Base-by-base conservation (phyloP, 2,113 vertebrate species). In the Propithecus coquereli region DNA sequence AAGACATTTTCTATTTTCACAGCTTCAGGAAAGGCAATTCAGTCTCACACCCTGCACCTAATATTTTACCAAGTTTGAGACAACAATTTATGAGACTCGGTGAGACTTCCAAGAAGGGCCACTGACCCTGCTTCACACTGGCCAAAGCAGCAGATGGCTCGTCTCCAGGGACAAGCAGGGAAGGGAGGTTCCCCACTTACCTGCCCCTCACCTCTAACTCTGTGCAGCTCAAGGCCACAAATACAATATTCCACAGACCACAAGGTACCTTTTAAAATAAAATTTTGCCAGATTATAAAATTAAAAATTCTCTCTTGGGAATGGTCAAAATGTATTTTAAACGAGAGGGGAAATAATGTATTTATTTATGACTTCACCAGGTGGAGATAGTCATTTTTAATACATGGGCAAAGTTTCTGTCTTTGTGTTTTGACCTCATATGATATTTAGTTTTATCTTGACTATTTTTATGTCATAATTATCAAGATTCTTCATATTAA, bases 1-100 rank as follows among this genome's bases (percentile, higher is more conserved):
- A 90, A 63, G 66, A 34, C 77, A 80, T 93, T 95, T 95, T 90
- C 34, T 86, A 70, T 63, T 76, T 82, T 88, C 32, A 27, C n/a
- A 77, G 34, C 10, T 34, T 82, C 32, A 82, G 57, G 87, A 59
- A 76, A 87, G 54, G 91, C 14, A 87, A 52, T 76, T 82, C 59
- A 70, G n/a, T 45, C 17, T 50, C 59, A 61, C 10, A 91, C 3
- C 3, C 17, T 76, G 40, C 16, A 91, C 2, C 1, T 3, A 14
- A 52, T 71, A 52, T 71, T 77, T 32, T 32, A 32, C 20, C 50
- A n/a, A 81, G 1, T 45, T 61, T 68, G 17, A 87, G 66, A 25
- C 50, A 83, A 70, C 16, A 84, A 22, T 57, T 45, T 66, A 45
- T 87, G 27, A 8, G 6, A 74, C 27, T 61, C 20, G 40, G 25